phyloP scores from a whole-genome alignment of 1,140 invertebrate species.

The Elymnias hypermnestra region DNA sequence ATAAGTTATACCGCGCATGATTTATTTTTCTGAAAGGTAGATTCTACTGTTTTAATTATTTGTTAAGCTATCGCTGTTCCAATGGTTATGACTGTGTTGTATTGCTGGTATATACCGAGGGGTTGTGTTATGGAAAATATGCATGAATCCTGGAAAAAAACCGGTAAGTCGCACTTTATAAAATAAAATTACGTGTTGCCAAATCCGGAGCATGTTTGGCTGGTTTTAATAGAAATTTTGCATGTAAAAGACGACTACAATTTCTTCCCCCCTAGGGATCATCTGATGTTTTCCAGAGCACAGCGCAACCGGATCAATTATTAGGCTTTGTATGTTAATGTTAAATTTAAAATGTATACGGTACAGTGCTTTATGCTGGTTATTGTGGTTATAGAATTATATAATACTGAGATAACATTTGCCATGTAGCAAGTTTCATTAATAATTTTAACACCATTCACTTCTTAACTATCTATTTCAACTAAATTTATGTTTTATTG shows the following conservation, averaged over 20 bases:
- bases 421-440: not conserved
- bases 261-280: conserved; percentile 7
- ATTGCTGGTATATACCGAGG: conserved; percentile 49
- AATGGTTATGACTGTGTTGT: conserved; percentile 29
- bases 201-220: conserved; percentile 22
- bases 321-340: conserved; percentile 25
- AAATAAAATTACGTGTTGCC: conserved; percentile 13
- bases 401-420: not conserved
- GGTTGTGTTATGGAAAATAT: conserved; percentile 65
- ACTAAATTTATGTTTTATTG: no score
- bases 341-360: conserved; percentile 32
- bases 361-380: conserved; percentile 25
- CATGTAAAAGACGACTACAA: conserved; percentile 18
- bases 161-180: conserved; percentile 51
- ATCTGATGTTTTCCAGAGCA: conserved; percentile 55
- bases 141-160: conserved; percentile 37
- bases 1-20: no score
- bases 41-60: no score
- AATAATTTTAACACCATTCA: no score
- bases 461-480: no score
- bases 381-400: conserved; percentile 11
- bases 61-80: conserved; percentile 1
- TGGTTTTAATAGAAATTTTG: conserved; percentile 17
- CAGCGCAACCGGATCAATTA: conserved; percentile 36
- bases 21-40: no score